These are phyloP conservation scores for Percina caprodes DNA, from an alignment of 2,113 vertebrate species.

Conservation along the genomic window DNA sequence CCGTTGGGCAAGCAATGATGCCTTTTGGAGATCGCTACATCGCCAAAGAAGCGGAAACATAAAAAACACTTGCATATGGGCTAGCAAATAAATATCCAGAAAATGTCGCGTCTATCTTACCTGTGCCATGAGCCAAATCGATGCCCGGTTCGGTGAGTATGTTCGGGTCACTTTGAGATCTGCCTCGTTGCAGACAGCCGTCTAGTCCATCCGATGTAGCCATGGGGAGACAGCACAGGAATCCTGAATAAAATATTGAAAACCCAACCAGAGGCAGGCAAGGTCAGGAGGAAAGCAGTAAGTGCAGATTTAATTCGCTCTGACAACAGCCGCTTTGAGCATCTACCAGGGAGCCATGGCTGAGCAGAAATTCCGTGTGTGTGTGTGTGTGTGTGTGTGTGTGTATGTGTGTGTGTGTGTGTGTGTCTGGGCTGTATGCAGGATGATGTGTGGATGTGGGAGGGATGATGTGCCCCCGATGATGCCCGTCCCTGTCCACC, in stretches of 20 bases:
- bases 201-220: constrained; percentile 92
- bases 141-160: constrained; percentile 89
- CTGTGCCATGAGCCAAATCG: constrained; percentile 86
- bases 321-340: constrained; percentile 82
- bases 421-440: constrained; percentile 54
- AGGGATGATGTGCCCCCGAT: constrained; percentile 71
- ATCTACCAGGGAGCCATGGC: constrained; percentile 81
- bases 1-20: constrained; percentile 41
- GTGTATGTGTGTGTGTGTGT: constrained; percentile 43
- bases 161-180: constrained; percentile 98
- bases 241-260: constrained; percentile 83
- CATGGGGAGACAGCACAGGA: constrained; percentile 87
- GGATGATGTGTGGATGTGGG: constrained; percentile 67
- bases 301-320: constrained; percentile 78
- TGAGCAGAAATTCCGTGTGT: constrained; percentile 69
- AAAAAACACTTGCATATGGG: background rate
- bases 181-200: constrained; percentile 93
- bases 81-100: constrained; percentile 31
- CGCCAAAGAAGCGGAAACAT: constrained; percentile 29
- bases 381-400: constrained; percentile 51
- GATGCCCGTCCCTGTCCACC: constrained; percentile 73
- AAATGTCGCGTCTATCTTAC: constrained; percentile 79
- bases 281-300: constrained; percentile 85
- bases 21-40: constrained; percentile 42
- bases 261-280: constrained; percentile 83